Percentiles rank a stretch among this genome's conserved stretches.
Evolutionary conservation across 2,113 vertebrate species (phyloP).

Genomic region (Sminthopsis crassicaudata): DNA sequence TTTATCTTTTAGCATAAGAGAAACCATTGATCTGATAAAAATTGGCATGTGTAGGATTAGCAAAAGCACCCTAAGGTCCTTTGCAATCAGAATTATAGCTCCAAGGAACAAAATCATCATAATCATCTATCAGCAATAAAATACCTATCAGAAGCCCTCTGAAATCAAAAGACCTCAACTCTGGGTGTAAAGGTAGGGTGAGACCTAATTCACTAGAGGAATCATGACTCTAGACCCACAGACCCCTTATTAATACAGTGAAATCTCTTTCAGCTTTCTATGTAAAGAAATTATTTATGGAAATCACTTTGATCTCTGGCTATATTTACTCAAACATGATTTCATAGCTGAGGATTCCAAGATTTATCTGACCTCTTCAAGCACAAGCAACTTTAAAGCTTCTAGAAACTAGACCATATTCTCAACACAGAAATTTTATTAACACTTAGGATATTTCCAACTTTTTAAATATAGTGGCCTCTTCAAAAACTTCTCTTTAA

Average conservation of each 20-base stretch:
- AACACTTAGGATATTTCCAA: constrained; percentile 67
- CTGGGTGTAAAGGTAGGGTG: neutral
- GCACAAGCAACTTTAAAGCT: constrained; percentile 73
- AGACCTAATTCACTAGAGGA: constrained; percentile 62
- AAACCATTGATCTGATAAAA: constrained; percentile 10
- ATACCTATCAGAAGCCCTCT: neutral
- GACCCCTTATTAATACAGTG: constrained; percentile 67
- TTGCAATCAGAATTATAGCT: neutral
- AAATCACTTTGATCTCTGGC: constrained; percentile 79
- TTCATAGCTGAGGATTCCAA: constrained; percentile 77
- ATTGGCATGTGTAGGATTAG: neutral
- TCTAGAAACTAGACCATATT: constrained; percentile 59
- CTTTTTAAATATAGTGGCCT: constrained; percentile 70
- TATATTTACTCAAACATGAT: constrained; percentile 80
- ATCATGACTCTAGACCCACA: constrained; percentile 64
- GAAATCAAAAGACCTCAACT: constrained; percentile 52
- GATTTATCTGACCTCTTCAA: constrained; percentile 80
- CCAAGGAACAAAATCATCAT: neutral
- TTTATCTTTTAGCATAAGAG: constrained; percentile 3
- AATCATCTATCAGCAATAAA: neutral
- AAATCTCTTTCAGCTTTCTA: constrained; percentile 76
- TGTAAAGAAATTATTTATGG: constrained; percentile 84
- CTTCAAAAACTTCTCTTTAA: constrained; percentile 63
- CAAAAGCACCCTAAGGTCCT: constrained; percentile 13
- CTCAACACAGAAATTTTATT: neutral